Evolutionary conservation across 2,797 vertebrate species (phyloP), one percentile per base, ranked within the genome.

Genomic region (Galago senegalensis): DNA sequence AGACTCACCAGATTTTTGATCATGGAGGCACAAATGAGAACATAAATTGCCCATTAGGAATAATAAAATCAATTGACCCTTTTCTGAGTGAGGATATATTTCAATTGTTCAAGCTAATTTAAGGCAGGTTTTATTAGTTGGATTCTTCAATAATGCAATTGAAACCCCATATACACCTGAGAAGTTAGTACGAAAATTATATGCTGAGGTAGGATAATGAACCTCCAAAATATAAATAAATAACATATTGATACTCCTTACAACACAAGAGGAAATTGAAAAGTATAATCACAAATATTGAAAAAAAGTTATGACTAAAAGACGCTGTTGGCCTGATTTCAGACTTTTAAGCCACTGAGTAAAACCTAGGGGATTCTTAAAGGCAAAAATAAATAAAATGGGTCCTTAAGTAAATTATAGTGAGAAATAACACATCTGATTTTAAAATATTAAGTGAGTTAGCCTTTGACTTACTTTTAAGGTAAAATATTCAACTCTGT

Each of bases 391-490:
- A 89, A 88, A 63, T 31, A 37, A 8, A 46, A 87, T 25, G 7
- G 1, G 3, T 75, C 21, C 17, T 21, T 23, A 82, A 65, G 34
- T 56, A 84, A 67, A 82, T 40, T 82, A 13, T 16, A 79, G 4
- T 53, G 89, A 65, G 40, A 91, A 53, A 27, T 7, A 43, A 86
- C 56, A 3, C 18, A 85, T 60, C 18, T n/a, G 7, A 73, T 43
- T 89, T 53, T n/a, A 82, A 60, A 87, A 61, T 27, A 43, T 75
- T 67, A 46, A 77, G 17, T 89, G 43, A 46, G 46, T 89, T 53
- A 49, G 56, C 4, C 23, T 84, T 90, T 87, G 23, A 82, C 81
- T 76, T 95, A 80, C 9, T 69, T 43, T 93, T 89, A 87, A 86
- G 27, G 5, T 91, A 6, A 81, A 67, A 91, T 90, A 46, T 82